Conservation (phyloP, 2,888 invertebrate genomes). For the Liopterus haemorrhoidalis region DNA sequence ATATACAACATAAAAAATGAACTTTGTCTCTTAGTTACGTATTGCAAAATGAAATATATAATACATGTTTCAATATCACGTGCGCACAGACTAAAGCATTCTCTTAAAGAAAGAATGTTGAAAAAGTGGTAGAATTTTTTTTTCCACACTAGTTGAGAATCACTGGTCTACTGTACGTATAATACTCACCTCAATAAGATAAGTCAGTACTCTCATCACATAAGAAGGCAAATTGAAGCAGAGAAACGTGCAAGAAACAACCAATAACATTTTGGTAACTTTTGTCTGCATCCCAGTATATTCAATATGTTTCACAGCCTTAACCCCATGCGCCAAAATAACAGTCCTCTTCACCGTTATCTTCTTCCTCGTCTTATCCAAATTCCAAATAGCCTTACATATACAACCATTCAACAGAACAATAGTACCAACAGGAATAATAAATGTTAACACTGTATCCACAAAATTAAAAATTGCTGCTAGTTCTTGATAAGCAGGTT, state of each 20-base stretch:
- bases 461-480: conserved; percentile 61
- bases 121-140: no score
- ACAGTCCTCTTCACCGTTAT: conserved; percentile 29
- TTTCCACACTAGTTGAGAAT: background rate
- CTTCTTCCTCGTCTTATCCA: conserved; percentile 47
- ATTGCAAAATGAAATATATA: no score
- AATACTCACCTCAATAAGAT: conserved; percentile 32
- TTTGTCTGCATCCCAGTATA: conserved; percentile 64
- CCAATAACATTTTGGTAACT: conserved; percentile 75
- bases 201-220: conserved; percentile 58
- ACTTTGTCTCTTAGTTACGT: no score
- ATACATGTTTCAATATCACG: no score
- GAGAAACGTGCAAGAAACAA: conserved; percentile 75
- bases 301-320: no score
- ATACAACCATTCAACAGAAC: conserved; percentile 67
- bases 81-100: no score
- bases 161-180: conserved; percentile 1
- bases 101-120: no score
- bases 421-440: conserved; percentile 66
- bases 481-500: conserved; percentile 49
- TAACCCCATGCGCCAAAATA: no score
- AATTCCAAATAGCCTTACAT: conserved; percentile 58
- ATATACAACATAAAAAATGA: no score
- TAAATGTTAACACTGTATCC: conserved; percentile 67
- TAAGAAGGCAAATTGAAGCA: conserved; percentile 73